These are phyloP conservation scores for Daktulosphaira vitifoliae DNA, from an alignment of 1,140 invertebrate genomes.

Conservation along the genomic window DNA sequence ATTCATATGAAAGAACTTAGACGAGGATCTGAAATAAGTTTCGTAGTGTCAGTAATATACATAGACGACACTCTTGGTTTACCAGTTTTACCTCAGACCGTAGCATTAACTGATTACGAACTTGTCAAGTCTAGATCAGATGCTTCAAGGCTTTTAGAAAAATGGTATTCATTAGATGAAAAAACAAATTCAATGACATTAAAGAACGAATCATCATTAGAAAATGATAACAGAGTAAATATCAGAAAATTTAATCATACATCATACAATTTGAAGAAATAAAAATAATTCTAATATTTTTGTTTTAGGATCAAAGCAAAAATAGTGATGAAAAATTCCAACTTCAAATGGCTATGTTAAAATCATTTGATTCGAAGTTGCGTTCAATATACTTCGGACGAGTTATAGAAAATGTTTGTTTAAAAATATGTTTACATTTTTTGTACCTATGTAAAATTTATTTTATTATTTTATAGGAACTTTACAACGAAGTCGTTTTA, in stretches of 20 bases:
- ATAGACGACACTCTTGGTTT: conserved; percentile 63
- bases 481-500: conserved; percentile 67
- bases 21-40: conserved; percentile 54
- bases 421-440: too few relatives aligned
- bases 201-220: not conserved
- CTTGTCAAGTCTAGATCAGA: conserved; percentile 54
- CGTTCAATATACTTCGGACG: not conserved
- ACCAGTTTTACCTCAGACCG: conserved; percentile 63
- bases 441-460: too few relatives aligned
- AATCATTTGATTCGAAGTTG: not conserved
- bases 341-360: conserved; percentile 3
- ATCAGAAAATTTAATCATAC: too few relatives aligned
- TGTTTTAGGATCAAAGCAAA: conserved; percentile 8
- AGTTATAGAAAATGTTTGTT: conserved; percentile 17
- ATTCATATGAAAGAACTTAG: conserved; percentile 63
- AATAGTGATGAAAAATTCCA: conserved; percentile 12
- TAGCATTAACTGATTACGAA: conserved; percentile 67
- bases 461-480: conserved; percentile 56
- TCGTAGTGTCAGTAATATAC: conserved; percentile 64
- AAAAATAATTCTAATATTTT: too few relatives aligned
- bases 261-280: too few relatives aligned
- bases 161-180: conserved; percentile 60
- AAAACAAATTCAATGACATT: not conserved
- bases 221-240: not conserved
- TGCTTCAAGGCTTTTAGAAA: conserved; percentile 49